A percentile compares a stretch with the other conserved stretches of the same genome.
These are phyloP conservation scores for Colletes latitarsis DNA, from an alignment of 1,140 invertebrate genomes.

Conservation along the genomic window DNA sequence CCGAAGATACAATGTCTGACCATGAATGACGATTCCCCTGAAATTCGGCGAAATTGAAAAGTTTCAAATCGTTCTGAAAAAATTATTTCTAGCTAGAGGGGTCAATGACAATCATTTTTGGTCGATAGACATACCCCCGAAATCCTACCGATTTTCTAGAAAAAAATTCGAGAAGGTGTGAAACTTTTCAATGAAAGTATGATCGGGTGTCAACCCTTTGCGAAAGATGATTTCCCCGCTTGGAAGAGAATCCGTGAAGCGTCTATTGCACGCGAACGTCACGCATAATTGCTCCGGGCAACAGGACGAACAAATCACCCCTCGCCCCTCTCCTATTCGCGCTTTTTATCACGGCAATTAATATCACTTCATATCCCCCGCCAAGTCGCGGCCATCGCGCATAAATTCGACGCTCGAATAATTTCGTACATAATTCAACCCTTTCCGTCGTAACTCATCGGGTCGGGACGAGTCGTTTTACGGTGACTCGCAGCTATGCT, in stretches of 20 bases:
- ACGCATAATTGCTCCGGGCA: slow-evolving; percentile 44
- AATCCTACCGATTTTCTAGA: no score
- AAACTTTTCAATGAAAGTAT: no score
- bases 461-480: slow-evolving; percentile 31
- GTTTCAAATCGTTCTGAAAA: no score
- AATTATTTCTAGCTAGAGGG: no score
- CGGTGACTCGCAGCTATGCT: slow-evolving; percentile 64
- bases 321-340: slow-evolving; percentile 5
- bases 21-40: no score
- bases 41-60: no score
- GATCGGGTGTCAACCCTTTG: no score
- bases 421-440: slow-evolving; percentile 76
- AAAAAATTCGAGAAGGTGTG: no score
- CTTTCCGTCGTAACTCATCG: slow-evolving; percentile 70
- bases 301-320: slow-evolving; percentile 27
- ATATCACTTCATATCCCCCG: slow-evolving; percentile 69
- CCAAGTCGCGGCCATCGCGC: slow-evolving; percentile 55
- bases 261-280: slow-evolving; percentile 27
- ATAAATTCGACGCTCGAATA: slow-evolving; percentile 77
- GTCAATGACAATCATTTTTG: no score
- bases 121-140: no score
- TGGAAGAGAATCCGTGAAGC: slow-evolving; percentile 23
- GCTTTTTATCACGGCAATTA: slow-evolving; percentile 72
- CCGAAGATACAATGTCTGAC: no score
- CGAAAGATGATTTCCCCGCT: not conserved